phyloP scores from a whole-genome alignment of 2,797 vertebrate genomes.

The Xyrichtys novacula region DNA sequence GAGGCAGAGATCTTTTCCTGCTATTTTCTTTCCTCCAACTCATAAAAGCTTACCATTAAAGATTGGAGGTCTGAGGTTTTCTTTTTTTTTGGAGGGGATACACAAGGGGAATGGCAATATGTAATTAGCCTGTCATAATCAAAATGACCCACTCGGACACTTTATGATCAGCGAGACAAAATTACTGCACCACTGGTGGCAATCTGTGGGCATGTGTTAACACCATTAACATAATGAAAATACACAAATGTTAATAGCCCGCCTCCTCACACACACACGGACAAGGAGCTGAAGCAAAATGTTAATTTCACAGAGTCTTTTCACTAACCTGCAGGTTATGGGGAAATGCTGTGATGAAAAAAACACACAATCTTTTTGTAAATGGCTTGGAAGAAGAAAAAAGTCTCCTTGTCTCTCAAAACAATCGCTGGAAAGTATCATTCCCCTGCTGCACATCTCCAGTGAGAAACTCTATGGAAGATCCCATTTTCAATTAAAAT shows the following conservation, averaged over 20 bases:
- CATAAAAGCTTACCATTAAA: conserved; percentile 99
- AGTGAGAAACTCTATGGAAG: conserved; percentile 79
- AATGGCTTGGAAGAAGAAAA: conserved; percentile 84
- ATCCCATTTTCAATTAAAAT: conserved; percentile 98
- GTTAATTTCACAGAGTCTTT: conserved; percentile 96
- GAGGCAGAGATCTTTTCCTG: conserved; percentile 91
- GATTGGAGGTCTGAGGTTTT: conserved; percentile 91
- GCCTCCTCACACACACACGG: conserved; percentile 90
- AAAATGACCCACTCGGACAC: conserved; percentile 99
- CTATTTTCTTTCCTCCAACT: conserved; percentile 82
- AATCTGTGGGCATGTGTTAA: conserved; percentile 99
- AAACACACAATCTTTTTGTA: conserved; percentile 89
- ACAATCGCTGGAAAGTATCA: conserved; percentile 83
- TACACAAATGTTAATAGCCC: conserved; percentile 99
- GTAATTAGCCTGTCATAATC: conserved; percentile 99
- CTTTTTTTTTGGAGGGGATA: conserved; percentile 84
- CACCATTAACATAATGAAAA: conserved; percentile 99
- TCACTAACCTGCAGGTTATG: conserved; percentile 95
- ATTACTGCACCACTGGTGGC: conserved; percentile 98
- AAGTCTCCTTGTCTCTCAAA: conserved; percentile 82
- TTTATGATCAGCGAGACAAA: conserved; percentile 99
- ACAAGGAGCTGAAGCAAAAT: conserved; percentile 92
- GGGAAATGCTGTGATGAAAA: conserved; percentile 86
- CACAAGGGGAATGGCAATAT: conserved; percentile 88
- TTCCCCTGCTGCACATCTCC: conserved; percentile 93